Evolutionary conservation across 2,113 vertebrate species (phyloP).

Genomic region (Coryphaenoides rupestris): DNA sequence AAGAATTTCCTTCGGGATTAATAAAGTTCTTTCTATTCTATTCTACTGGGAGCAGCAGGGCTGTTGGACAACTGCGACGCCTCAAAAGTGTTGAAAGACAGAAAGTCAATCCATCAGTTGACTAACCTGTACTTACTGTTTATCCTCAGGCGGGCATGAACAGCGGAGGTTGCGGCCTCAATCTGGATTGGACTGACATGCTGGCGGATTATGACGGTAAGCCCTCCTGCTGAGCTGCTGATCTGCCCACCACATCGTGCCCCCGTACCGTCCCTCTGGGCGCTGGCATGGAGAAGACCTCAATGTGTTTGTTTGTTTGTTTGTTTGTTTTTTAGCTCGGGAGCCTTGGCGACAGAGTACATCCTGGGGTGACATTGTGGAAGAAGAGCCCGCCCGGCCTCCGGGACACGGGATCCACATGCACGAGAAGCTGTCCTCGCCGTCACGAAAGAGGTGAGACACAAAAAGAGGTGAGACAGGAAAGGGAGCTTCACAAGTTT

Average conservation of each 20-base stretch:
- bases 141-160: conserved; percentile 78
- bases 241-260: not conserved
- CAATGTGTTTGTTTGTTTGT: no score
- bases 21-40: no score
- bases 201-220: conserved; percentile 96
- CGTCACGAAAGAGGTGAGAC: conserved; percentile 90
- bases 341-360: conserved; percentile 95
- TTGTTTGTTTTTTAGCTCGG: conserved; percentile 70
- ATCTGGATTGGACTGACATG: conserved; percentile 94
- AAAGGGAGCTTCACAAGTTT: no score
- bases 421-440: conserved; percentile 97
- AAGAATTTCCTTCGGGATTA: no score
- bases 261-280: no score
- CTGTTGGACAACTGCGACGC: no score
- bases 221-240: conserved; percentile 7
- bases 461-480: conserved; percentile 84
- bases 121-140: not conserved
- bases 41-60: no score
- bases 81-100: no score
- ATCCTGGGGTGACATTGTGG: conserved; percentile 96
- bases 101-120: no score
- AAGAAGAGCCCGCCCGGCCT: conserved; percentile 92
- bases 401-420: conserved; percentile 98
- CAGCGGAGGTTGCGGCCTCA: conserved; percentile 80
- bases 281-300: no score